These are phyloP conservation scores for Diabrotica undecimpunctata DNA, from an alignment of 1,140 invertebrate genomes.

Conservation along the genomic window DNA sequence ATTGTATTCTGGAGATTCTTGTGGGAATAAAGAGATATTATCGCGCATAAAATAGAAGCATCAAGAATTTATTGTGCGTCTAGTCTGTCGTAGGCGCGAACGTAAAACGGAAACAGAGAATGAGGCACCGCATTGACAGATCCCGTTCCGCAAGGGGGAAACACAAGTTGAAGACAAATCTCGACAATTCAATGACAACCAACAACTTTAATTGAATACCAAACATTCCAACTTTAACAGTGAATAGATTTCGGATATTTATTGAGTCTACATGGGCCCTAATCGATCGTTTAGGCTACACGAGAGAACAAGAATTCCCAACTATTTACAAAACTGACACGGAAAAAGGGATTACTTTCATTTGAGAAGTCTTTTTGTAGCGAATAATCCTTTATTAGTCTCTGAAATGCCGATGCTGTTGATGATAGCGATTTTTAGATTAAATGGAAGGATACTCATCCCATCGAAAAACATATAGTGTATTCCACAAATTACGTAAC, in stretches of 20 bases:
- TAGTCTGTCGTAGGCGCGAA: not conserved
- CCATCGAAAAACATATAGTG: no score
- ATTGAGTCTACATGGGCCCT: slow-evolving; percentile 14
- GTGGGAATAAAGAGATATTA: no score
- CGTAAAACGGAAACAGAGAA: not conserved
- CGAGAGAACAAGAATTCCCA: slow-evolving; percentile 7
- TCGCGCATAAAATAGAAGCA: no score
- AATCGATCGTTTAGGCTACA: slow-evolving; percentile 12
- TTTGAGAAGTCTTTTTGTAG: not conserved
- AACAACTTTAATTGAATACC: slow-evolving; percentile 38
- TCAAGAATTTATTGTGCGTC: not conserved
- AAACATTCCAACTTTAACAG: slow-evolving; percentile 27
- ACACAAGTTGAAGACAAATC: slow-evolving; percentile 34
- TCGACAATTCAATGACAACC: slow-evolving; percentile 33
- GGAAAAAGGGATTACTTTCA: slow-evolving; percentile 6
- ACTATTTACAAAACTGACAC: slow-evolving; percentile 6
- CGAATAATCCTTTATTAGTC: not conserved
- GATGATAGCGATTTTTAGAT: no score
- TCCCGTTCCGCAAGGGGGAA: slow-evolving; percentile 22
- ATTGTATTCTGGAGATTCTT: no score
- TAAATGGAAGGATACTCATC: no score
- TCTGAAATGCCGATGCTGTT: not conserved
- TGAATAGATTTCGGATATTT: slow-evolving; percentile 18
- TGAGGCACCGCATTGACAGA: slow-evolving; percentile 23
- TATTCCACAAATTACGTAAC: no score